Evolutionary conservation across 2,113 vertebrate species (phyloP), one percentile per base, ranked within the genome.

Genomic region (Stegastes partitus): DNA sequence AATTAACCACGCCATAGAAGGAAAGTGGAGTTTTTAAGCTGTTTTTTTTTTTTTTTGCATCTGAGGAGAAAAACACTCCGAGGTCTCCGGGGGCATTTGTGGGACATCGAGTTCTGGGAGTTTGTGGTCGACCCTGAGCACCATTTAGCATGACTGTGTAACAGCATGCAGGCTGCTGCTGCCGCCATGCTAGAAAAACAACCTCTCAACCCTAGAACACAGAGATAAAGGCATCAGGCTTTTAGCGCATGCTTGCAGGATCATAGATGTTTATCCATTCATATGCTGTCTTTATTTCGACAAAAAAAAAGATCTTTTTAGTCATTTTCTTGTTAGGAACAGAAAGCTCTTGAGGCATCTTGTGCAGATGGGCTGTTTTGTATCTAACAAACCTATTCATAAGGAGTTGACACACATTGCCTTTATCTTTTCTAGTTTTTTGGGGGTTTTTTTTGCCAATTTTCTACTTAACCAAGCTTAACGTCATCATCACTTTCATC

Each of bases 61-160:
- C 31, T 22, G 51, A 18, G 22, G 39, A 59, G 55, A 56, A 54
- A 58, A 69, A 68, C 68, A 69, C 53, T 18, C 64, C 34, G 44
- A 59, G 42, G 26, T 53, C 77, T 71, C 54, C 7, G 19, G 57
- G 58, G 55, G 58, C 53, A 22, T 56, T 25, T 67, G 22, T 49
- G 56, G 21, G 28, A 67, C 34, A n/a, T 12, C 10, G 21, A 50
- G 0, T 58, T 61, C 23, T 54, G 58, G 59, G 62, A 53, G n/a
- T 56, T 25, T 67, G 22, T 34, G 50, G 22, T 61, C 23, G 71
- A 63, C 21, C 54, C 34, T 42, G 47, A 22, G 23, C 49, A 18
- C 28, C 22, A 23, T 39, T 34, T 18, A 58, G 47, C 54, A 34
- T 54, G 50, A 22, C 37, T 65, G 26, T 59, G 56, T 9, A 34